phyloP scores from a whole-genome alignment of 2,113 vertebrate genomes.

The Penelope pileata region DNA sequence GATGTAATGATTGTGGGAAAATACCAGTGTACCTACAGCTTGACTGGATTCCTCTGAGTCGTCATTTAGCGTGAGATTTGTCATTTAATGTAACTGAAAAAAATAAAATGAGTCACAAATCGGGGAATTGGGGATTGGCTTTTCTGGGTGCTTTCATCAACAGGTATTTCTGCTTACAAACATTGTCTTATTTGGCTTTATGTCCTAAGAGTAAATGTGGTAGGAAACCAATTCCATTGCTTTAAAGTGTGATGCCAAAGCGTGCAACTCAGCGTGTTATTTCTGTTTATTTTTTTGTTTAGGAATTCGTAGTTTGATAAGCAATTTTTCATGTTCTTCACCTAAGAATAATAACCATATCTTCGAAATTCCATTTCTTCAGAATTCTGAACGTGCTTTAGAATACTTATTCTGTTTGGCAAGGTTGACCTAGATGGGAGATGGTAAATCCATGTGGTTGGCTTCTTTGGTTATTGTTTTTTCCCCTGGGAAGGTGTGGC shows the following conservation, averaged over 20 bases:
- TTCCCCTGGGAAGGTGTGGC: conserved; percentile 87
- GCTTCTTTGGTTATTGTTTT: not conserved
- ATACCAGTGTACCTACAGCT: not conserved
- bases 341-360: not conserved
- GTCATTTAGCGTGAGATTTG: not conserved
- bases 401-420: not conserved
- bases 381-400: not conserved
- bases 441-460: not conserved
- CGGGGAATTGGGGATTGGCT: no score
- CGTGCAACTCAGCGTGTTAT: not conserved
- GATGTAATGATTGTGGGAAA: not conserved
- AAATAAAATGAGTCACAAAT: not conserved
- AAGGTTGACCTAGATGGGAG: not conserved
- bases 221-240: not conserved
- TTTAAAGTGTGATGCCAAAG: not conserved
- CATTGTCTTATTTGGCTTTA: not conserved
- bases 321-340: not conserved
- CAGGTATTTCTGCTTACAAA: not conserved
- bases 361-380: not conserved
- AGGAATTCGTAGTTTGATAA: not conserved
- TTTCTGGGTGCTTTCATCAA: not conserved
- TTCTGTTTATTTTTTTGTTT: not conserved
- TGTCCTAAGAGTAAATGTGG: not conserved
- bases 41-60: not conserved
- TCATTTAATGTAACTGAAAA: not conserved